These are phyloP conservation scores for Glyphotaelius pellucidus DNA, from an alignment of 2,888 invertebrate species.

Conservation along the genomic window DNA sequence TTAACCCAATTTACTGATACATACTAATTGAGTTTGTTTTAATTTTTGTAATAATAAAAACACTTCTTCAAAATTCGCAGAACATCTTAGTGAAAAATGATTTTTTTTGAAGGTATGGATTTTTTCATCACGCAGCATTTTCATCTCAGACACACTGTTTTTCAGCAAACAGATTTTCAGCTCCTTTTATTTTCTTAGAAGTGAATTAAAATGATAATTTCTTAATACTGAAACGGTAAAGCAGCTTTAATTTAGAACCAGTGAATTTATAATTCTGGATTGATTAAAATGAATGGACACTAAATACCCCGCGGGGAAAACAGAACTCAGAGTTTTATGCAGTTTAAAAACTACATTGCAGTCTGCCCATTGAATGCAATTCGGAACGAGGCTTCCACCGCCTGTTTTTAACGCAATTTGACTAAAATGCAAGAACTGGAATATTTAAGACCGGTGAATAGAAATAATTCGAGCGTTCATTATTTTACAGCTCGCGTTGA, in stretches of 20 bases:
- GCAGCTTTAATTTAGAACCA: not conserved
- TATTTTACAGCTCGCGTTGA: not conserved
- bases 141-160: no score
- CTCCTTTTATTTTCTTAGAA: not conserved
- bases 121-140: no score
- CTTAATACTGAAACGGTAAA: not conserved
- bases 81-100: no score
- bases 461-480: not conserved
- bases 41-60: no score
- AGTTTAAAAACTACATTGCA: not conserved
- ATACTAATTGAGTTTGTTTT: no score
- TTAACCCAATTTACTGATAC: no score
- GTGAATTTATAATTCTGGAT: not conserved
- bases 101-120: no score
- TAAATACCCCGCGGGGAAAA: not conserved
- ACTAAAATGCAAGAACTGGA: not conserved
- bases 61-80: no score
- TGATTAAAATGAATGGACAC: not conserved
- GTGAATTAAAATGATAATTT: not conserved
- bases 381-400: not conserved
- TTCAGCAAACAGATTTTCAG: not conserved
- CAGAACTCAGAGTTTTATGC: not conserved
- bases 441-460: not conserved
- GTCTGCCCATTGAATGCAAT: not conserved
- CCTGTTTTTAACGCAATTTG: not conserved